Evolutionary conservation across 1,140 invertebrate genomes (phyloP), one percentile per base, ranked within the genome.

Genomic region (Sycophila sp.): DNA sequence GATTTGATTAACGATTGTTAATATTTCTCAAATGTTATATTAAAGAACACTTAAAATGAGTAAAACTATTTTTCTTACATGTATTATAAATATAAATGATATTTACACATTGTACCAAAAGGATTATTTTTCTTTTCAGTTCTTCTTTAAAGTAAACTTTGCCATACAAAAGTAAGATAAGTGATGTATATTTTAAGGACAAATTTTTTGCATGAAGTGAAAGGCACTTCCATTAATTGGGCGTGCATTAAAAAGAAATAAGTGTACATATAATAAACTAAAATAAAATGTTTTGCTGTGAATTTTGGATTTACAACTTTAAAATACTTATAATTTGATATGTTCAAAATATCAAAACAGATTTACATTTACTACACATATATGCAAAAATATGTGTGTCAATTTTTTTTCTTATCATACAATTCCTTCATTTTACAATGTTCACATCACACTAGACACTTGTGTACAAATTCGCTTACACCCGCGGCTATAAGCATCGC

Each of bases 21-120:
- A 19, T 42, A 60, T 15, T 26, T 15, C 24, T 38, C 19, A 68
- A 68, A 13, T 17, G 26, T 51, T 68, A 60, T 28, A 51, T 67
- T 47, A 47, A 60, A 69, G 42, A 19, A 38, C 30, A 49, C 40
- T 51, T 17, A 47, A 58, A 66, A 71, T 40, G 19, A 63, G 32
- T 36, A 53, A 4, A 51, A 60, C 47, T 65, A 59, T 64, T 64
- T 71, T 71, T 65, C 34, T 45, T 65, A 60, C 38, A 40, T 64
- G 32, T 65, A 65, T 64, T 32, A 71, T 71, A 71, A 42, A 59
- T 26, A 47, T 65, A 58, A 71, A 55, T 38, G 40, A 45, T 71
- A 71, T 71, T 71, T 66, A 71, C 62, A 71, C 19, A 55, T 32
- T 51, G 42, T 66, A 65, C 55, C 53, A 59, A 65, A 65, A 64